Percentiles rank a stretch among this genome's conserved stretches.
Conservation (phyloP, 2,888 invertebrate genomes). For the Macrosiphum euphorbiae region DNA sequence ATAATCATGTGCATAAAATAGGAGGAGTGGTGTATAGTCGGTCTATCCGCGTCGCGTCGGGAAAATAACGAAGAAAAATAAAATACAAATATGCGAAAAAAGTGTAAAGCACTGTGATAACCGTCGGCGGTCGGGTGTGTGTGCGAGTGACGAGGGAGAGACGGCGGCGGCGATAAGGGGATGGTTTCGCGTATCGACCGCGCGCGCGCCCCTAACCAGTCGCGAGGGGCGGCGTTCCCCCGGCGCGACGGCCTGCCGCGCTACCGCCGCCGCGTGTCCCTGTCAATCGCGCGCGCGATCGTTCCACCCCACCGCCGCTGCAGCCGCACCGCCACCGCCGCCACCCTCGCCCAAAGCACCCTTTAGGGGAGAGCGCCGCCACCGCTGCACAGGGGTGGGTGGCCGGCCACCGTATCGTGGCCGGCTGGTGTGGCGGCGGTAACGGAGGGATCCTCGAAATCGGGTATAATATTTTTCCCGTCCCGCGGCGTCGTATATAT, state of each 20-base stretch:
- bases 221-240: not conserved
- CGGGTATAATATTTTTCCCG: slow-evolving; percentile 60
- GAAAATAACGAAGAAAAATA: not conserved
- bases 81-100: not conserved
- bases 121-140: slow-evolving; percentile 7
- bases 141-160: slow-evolving; percentile 26
- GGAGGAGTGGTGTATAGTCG: not conserved
- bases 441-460: slow-evolving; percentile 60
- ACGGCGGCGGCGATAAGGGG: slow-evolving; percentile 35
- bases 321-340: not conserved
- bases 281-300: slow-evolving; percentile 58
- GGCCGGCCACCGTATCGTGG: not conserved
- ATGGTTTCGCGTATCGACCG: slow-evolving; percentile 63
- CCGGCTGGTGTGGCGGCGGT: not conserved
- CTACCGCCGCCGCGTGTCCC: slow-evolving; percentile 36
- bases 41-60: not conserved
- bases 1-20: not conserved
- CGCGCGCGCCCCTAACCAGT: slow-evolving; percentile 31
- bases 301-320: not conserved
- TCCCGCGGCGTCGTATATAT: not conserved
- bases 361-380: not conserved
- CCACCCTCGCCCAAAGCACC: not conserved
- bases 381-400: not conserved
- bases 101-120: slow-evolving; percentile 2
- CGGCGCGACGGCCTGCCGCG: not conserved